phyloP scores from a whole-genome alignment of 2,113 vertebrate genomes.

The Rhinolophus sinicus region DNA sequence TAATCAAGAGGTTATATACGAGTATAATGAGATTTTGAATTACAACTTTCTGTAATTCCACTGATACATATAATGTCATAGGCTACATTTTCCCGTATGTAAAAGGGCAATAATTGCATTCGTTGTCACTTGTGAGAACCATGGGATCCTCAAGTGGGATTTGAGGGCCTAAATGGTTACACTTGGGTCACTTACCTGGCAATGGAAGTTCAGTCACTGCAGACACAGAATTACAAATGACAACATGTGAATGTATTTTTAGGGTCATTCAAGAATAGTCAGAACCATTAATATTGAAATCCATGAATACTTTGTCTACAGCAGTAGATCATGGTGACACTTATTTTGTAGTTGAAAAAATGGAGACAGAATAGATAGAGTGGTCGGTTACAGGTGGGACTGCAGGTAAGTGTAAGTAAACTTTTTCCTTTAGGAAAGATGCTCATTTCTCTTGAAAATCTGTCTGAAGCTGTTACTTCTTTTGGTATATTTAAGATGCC shows the following conservation, averaged over 20 bases:
- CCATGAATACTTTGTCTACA: neutral
- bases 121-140: neutral
- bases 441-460: neutral
- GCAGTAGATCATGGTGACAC: neutral
- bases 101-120: neutral
- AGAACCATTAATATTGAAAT: constrained; percentile 28
- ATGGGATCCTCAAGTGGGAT: neutral
- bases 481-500: neutral
- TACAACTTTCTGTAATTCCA: neutral
- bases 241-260: neutral
- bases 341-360: constrained; percentile 46
- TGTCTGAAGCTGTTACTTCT: neutral
- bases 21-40: neutral
- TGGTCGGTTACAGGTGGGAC: neutral
- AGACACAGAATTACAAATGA: constrained; percentile 23
- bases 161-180: neutral
- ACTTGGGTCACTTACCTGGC: neutral
- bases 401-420: neutral
- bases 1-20: neutral
- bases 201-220: neutral
- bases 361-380: neutral
- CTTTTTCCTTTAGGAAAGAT: neutral
- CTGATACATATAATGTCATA: neutral
- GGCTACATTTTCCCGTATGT: neutral
- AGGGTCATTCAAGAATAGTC: constrained; percentile 38